Conservation (phyloP, 2,888 invertebrate genomes). For the Creontiades dilutus region DNA sequence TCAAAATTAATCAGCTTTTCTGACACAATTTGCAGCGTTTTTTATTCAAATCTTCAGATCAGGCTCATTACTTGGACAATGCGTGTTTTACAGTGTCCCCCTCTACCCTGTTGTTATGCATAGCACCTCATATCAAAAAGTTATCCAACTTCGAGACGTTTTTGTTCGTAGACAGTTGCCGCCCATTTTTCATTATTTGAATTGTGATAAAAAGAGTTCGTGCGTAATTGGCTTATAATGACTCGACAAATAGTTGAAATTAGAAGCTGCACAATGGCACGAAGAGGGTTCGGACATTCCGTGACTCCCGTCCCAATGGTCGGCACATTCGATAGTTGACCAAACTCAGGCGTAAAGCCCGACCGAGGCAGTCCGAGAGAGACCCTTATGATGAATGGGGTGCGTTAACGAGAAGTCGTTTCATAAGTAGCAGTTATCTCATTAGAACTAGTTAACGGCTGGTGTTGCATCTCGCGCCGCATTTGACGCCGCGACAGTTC, state of each 20-base stretch:
- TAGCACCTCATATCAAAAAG: too few relatives aligned
- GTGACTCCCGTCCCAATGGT: neutral
- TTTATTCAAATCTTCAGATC: too few relatives aligned
- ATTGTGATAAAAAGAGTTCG: too few relatives aligned
- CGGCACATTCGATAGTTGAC: neutral
- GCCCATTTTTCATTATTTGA: too few relatives aligned
- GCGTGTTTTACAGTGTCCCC: too few relatives aligned
- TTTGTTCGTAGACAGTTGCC: too few relatives aligned
- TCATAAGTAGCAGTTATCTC: slow-evolving; percentile 65
- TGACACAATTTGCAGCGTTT: too few relatives aligned
- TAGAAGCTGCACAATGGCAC: neutral
- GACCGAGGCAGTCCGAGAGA: neutral
- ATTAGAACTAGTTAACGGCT: slow-evolving; percentile 61
- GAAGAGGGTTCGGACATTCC: neutral
- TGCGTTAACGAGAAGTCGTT: slow-evolving; percentile 53
- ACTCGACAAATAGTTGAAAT: neutral
- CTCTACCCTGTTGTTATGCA: too few relatives aligned
- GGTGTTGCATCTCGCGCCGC: slow-evolving; percentile 55
- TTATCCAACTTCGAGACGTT: too few relatives aligned
- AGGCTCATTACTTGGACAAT: too few relatives aligned
- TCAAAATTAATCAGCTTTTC: too few relatives aligned
- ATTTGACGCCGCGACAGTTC: neutral
- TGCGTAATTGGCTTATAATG: too few relatives aligned
- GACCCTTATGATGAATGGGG: slow-evolving; percentile 64
- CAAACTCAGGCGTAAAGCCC: neutral